Evolutionary conservation across 2,797 vertebrate genomes (phyloP).

Genomic region (Enteromius radiatus): DNA sequence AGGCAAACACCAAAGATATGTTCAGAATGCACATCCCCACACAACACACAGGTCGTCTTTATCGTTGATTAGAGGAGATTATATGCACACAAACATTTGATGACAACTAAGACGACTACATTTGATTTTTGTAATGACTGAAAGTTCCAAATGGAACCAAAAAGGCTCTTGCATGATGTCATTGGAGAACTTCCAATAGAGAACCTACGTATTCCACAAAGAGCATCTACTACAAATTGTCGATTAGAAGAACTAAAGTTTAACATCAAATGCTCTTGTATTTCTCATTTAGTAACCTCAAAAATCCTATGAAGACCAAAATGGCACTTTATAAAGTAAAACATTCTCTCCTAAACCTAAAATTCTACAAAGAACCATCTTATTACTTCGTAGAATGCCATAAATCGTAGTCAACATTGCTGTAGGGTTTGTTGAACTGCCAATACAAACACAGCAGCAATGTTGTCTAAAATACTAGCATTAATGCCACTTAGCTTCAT

Average conservation of each 20-base stretch:
- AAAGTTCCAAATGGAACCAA: conserved; percentile 1
- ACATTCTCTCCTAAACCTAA: not conserved
- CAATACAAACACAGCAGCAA: not conserved
- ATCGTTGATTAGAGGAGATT: conserved; percentile 57
- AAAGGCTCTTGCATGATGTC: not conserved
- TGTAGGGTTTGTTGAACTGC: not conserved
- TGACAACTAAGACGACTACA: not conserved
- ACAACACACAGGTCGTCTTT: conserved; percentile 72
- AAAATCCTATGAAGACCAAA: not conserved
- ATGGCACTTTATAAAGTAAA: not conserved
- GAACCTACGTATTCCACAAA: not conserved
- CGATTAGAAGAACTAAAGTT: not conserved
- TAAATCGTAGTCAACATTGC: not conserved
- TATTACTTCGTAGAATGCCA: not conserved
- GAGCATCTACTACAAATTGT: not conserved
- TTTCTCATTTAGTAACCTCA: not conserved
- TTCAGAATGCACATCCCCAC: conserved; percentile 77
- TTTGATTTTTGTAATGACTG: not conserved
- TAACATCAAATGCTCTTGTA: not conserved
- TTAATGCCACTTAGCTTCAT: not conserved
- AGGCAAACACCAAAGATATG: conserved; percentile 76
- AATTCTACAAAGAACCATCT: not conserved
- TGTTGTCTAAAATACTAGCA: conserved; percentile 2
- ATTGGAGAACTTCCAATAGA: not conserved
- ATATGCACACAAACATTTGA: conserved; percentile 57